phyloP scores from a whole-genome alignment of 2,888 invertebrate genomes.

The Synergus gifuensis region DNA sequence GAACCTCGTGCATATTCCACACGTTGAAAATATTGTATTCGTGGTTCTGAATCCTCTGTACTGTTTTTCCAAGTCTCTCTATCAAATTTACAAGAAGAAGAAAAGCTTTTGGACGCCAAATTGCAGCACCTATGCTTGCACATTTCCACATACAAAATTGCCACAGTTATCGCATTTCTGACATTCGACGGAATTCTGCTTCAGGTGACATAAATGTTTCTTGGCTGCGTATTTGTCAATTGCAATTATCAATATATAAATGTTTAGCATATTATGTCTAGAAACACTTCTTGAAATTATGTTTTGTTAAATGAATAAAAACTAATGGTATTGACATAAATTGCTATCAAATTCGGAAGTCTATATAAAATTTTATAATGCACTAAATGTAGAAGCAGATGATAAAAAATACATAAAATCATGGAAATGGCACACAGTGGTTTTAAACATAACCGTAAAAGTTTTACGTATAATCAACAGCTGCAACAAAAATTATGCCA shows the following conservation, averaged over 20 bases:
- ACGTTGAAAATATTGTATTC: background rate
- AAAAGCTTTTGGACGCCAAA: background rate
- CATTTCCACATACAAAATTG: background rate
- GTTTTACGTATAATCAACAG: too few relatives aligned
- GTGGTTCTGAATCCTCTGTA: background rate
- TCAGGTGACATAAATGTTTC: background rate
- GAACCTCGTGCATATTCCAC: background rate
- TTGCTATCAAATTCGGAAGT: too few relatives aligned
- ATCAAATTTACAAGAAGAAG: background rate
- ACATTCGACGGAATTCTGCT: slow-evolving; percentile 2
- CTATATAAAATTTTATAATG: too few relatives aligned
- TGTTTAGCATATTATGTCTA: background rate
- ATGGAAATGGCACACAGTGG: too few relatives aligned
- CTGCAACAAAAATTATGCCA: too few relatives aligned
- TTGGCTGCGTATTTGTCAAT: background rate
- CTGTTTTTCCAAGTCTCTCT: background rate
- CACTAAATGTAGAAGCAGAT: too few relatives aligned
- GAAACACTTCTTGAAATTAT: background rate
- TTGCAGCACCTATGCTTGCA: background rate
- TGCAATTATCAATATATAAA: background rate
- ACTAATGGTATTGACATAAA: background rate
- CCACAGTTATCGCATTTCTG: slow-evolving; percentile 24
- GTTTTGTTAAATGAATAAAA: background rate
- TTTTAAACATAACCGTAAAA: too few relatives aligned
- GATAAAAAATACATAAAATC: too few relatives aligned